Percentiles rank a stretch among this genome's conserved stretches.
phyloP scores from a whole-genome alignment of 1,140 invertebrate genomes.

The Drepana arcuata region DNA sequence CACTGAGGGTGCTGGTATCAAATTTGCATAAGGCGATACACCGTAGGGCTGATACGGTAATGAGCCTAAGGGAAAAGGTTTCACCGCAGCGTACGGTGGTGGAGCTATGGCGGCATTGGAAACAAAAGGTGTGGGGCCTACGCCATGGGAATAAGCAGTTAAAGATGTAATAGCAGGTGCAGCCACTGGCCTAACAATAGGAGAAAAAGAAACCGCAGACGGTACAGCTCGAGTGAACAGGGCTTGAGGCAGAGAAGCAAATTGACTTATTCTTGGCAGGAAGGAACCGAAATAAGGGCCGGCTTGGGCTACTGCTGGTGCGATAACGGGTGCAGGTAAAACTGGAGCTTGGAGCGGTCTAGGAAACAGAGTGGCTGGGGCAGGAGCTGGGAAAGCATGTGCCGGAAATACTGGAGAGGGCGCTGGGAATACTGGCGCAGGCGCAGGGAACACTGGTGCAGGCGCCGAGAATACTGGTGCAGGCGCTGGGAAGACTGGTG shows the following conservation, averaged over 20 bases:
- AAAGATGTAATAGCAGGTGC: too few relatives aligned
- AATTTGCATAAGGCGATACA: slow-evolving; percentile 11
- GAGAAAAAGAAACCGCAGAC: slow-evolving; percentile 23
- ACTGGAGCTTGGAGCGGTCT: slow-evolving; percentile 12
- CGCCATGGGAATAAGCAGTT: too few relatives aligned
- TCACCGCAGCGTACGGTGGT: too few relatives aligned
- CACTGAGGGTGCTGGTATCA: slow-evolving; percentile 24
- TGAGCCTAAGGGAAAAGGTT: too few relatives aligned
- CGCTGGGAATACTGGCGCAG: slow-evolving; percentile 17
- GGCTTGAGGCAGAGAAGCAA: slow-evolving; percentile 8
- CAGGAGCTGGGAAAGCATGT: slow-evolving; percentile 21
- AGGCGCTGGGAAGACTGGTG: slow-evolving; percentile 16
- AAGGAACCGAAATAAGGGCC: slow-evolving; percentile 12
- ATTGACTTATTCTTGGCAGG: slow-evolving; percentile 15
- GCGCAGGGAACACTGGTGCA: slow-evolving; percentile 22
- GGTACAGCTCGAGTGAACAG: slow-evolving; percentile 17
- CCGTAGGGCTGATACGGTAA: slow-evolving; percentile 16
- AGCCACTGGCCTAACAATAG: slow-evolving; percentile 28
- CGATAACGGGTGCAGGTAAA: slow-evolving; percentile 12
- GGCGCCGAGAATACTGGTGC: slow-evolving; percentile 22
- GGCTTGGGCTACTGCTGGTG: slow-evolving; percentile 16
- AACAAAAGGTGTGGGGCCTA: too few relatives aligned
- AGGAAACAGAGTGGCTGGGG: slow-evolving; percentile 23
- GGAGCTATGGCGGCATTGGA: too few relatives aligned
- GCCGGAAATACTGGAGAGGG: slow-evolving; percentile 14